Evolutionary conservation across 2,113 vertebrate genomes (phyloP).

Genomic region (Peromyscus maniculatus): DNA sequence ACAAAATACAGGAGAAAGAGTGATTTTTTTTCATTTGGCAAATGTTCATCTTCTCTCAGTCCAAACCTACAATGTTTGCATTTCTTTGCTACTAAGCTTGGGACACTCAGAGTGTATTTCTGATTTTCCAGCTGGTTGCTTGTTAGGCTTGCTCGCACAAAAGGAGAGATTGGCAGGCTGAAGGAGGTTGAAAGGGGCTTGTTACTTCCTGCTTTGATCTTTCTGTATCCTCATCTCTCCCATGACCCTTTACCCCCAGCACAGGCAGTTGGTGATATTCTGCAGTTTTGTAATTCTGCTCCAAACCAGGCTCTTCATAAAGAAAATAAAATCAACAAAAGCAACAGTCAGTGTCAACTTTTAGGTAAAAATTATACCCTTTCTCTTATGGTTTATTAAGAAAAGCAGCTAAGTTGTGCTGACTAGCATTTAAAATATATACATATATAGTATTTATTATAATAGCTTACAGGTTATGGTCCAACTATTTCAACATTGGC

Average conservation of each 20-base stretch:
- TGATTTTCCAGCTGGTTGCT: background rate
- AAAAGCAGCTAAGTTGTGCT: constrained; percentile 3
- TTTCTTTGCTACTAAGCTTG: background rate
- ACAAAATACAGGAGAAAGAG: background rate
- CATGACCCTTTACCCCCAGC: background rate
- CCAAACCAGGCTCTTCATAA: background rate
- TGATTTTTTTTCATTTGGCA: background rate
- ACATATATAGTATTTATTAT: background rate
- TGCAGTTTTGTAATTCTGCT: background rate
- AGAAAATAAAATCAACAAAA: background rate
- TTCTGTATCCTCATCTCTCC: background rate
- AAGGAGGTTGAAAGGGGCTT: background rate
- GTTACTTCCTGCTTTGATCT: background rate
- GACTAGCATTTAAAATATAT: background rate
- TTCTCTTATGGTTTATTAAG: constrained; percentile 28
- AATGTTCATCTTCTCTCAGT: background rate
- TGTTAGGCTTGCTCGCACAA: background rate
- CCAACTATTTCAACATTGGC: background rate
- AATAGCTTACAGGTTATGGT: background rate
- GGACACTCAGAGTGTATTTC: background rate
- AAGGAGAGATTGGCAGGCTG: background rate
- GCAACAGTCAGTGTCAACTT: constrained; percentile 14
- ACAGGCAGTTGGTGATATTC: background rate
- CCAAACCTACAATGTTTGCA: background rate
- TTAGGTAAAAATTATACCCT: constrained; percentile 51